A percentile compares a stretch with the other conserved stretches of the same genome.
These are phyloP conservation scores for Herpetotheres cachinnans DNA, from an alignment of 2,113 vertebrate genomes.

Conservation along the genomic window DNA sequence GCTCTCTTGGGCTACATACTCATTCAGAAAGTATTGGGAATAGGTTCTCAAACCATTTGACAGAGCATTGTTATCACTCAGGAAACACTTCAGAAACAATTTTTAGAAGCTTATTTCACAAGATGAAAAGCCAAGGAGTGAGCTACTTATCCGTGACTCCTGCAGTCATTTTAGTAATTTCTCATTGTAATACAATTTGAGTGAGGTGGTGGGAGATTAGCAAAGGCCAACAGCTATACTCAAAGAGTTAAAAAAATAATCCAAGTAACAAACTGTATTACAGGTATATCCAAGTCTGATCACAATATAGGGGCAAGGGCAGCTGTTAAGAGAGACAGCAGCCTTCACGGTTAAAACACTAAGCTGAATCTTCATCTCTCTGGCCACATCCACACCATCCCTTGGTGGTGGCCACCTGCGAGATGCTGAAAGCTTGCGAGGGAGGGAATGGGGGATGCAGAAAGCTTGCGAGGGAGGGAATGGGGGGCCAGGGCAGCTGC, in stretches of 20 bases:
- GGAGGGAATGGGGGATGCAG: neutral
- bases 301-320: neutral
- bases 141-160: neutral
- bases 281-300: neutral
- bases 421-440: neutral
- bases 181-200: neutral
- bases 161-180: neutral
- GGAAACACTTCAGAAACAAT: neutral
- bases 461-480: neutral
- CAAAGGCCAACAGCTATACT: neutral
- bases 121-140: neutral
- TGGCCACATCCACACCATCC: neutral
- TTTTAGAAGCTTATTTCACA: neutral
- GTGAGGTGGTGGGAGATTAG: neutral
- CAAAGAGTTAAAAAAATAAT: neutral
- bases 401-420: neutral
- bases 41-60: neutral
- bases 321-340: neutral
- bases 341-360: neutral
- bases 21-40: neutral
- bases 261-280: neutral
- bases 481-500: fast-evolving
- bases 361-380: neutral
- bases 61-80: neutral
- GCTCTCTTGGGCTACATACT: neutral